Evolutionary conservation across 2,113 vertebrate genomes (phyloP), one percentile per base, ranked within the genome.

Genomic region (Calidris pugnax): DNA sequence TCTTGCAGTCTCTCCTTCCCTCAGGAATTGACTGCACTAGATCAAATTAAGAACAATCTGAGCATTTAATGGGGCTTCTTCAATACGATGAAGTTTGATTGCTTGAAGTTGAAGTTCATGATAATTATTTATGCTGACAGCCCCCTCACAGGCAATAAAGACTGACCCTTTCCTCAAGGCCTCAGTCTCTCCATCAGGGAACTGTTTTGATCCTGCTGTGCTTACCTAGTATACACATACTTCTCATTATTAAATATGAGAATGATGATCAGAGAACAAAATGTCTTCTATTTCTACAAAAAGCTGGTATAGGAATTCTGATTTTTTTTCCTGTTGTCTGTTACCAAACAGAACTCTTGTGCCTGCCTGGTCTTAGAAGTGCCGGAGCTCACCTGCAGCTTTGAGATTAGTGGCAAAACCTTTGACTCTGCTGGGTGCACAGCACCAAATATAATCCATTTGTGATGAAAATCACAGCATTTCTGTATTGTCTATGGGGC

Each of bases 21-120:
- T 53, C 51, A 96, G 90, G 95, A 82, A 90, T 71, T 48, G 86
- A 75, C 78, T 78, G 89, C 85, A 92, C 90, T 94, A 90, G 91
- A 97, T 97, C 96, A 97, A 98, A 97, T 98, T 95, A 97, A 98
- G 95, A 96, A 93, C 94, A 96, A 96, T 89, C 95, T 94, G 91
- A 93, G 90, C 81, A 95, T 95, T 97, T 97, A 97, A 97, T 93
- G 84, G 93, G 73, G 56, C 64, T 90, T 78, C 75, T 97, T 93
- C 92, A 86, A 93, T 95, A 85, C 5, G 27, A 95, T 89, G 93
- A 95, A 87, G 92, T 97, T 97, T 91, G 95, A 92, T 83, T 95
- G 84, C 91, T 93, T 79, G 79, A 87, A 93, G 94, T 93, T 97
- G 91, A 96, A 97, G 97, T 97, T 98, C 90, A 96, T 92, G 88